phyloP scores from a whole-genome alignment of 1,140 invertebrate species.

The Pogonomyrmex barbatus region DNA sequence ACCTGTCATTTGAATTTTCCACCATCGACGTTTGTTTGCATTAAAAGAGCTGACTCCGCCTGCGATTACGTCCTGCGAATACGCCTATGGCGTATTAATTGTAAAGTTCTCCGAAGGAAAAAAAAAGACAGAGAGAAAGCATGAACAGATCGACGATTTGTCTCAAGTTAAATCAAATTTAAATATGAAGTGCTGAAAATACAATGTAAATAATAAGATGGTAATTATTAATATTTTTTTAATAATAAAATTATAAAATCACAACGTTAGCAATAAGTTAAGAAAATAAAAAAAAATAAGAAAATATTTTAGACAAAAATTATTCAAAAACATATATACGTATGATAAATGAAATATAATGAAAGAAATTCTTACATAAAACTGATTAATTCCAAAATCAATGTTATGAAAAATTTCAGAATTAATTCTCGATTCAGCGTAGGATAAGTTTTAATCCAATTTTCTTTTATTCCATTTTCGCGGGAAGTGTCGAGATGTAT shows the following conservation, averaged over 20 bases:
- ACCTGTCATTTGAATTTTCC: conserved; percentile 35
- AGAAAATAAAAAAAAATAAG: background rate
- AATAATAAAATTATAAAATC: background rate
- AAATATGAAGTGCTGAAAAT: conserved; percentile 9
- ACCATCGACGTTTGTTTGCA: conserved; percentile 3
- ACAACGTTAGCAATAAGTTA: background rate
- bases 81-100: conserved; percentile 11
- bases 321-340: background rate
- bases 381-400: background rate
- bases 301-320: background rate
- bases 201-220: background rate
- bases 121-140: background rate
- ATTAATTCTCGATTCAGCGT: background rate
- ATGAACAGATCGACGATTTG: conserved; percentile 12
- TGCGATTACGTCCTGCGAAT: conserved; percentile 14
- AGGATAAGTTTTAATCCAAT: background rate
- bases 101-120: background rate
- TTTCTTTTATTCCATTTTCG: background rate
- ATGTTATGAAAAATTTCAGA: background rate
- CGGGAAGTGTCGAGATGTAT: background rate
- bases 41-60: conserved; percentile 19
- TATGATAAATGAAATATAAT: background rate
- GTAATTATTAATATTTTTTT: background rate
- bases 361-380: background rate
- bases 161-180: conserved; percentile 18